These are phyloP conservation scores for Bombus cullumanus DNA, from an alignment of 1,140 invertebrate genomes.

Conservation along the genomic window DNA sequence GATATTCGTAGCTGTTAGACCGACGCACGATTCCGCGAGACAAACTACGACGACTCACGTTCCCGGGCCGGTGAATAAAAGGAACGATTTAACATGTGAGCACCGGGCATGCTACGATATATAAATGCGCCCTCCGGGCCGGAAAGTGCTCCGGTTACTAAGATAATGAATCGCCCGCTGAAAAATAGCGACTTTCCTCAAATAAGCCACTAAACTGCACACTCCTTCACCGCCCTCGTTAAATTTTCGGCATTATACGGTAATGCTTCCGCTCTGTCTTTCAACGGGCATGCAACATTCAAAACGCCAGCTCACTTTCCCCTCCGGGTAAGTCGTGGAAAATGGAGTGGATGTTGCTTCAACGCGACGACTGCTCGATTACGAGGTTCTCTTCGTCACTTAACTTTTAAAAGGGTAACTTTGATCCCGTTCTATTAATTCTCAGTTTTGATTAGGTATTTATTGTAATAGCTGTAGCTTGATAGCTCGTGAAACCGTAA, in stretches of 20 bases:
- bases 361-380: neutral
- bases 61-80: conserved; percentile 67
- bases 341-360: neutral
- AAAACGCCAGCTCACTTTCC: neutral
- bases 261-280: conserved; percentile 63
- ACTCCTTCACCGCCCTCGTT: conserved; percentile 64
- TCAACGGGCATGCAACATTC: conserved; percentile 36
- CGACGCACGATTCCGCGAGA: conserved; percentile 63
- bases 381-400: neutral
- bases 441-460: neutral
- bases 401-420: neutral
- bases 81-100: conserved; percentile 71
- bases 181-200: conserved; percentile 70
- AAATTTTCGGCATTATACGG: conserved; percentile 67
- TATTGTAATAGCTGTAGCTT: neutral
- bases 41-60: conserved; percentile 64
- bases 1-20: conserved; percentile 7
- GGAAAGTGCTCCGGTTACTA: conserved; percentile 67
- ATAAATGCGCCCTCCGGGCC: conserved; percentile 62
- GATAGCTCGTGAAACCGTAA: neutral
- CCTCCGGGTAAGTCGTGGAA: neutral
- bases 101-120: conserved; percentile 64
- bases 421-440: neutral
- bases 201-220: conserved; percentile 62
- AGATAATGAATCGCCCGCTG: conserved; percentile 72